Base-by-base conservation (phyloP, 2,797 vertebrate species). In the Mus spretus region DNA sequence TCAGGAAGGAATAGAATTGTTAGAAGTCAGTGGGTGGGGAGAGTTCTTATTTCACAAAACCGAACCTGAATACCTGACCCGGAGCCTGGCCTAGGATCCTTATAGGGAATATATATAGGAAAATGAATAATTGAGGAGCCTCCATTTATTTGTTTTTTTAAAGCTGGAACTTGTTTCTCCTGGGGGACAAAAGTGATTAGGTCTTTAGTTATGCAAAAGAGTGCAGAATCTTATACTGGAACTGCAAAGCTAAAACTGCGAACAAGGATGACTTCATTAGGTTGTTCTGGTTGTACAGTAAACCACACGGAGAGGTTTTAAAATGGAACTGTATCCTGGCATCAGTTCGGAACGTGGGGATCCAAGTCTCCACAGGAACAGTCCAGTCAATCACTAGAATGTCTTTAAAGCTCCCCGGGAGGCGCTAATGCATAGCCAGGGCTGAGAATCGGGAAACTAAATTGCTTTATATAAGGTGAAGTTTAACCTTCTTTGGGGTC, bases 121-220 rank as follows among this genome's bases (percentile, higher is more conserved):
- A 96, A 90, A 91, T 67, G 37, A 96, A 77, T 91, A 77, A 80
- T 84, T 87, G 89, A n/a, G 77, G 89, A 75, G 26, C 22, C 81
- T 82, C 57, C 24, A 7, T 59, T 91, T 65, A 82, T 94, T 94
- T 91, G 40, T 89, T 95, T 91, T 90, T 14, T 57, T 57, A 81
- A 81, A 81, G 53, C 34, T 59, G 10, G 24, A 55, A 63, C 93
- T 57, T 44, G 40, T 63, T 86, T 92, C 40, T 53, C 15, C 17
- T 80, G 22, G 17, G 28, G 83, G 44, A 77, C 44, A 75, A 28
- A 47, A 53, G 8, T 26, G 26, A 89, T 67, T 44, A 84, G 81
- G 53, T 79, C 63, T 94, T 91, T 53, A 75, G n/a, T 40, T 34
- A 59, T 77, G 50, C 77, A 77, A 77, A 70, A 91, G 84, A 53